A percentile compares a stretch with the other conserved stretches of the same genome.
Evolutionary conservation across 2,888 invertebrate genomes (phyloP).

Genomic region (Drosophila neotestacea): DNA sequence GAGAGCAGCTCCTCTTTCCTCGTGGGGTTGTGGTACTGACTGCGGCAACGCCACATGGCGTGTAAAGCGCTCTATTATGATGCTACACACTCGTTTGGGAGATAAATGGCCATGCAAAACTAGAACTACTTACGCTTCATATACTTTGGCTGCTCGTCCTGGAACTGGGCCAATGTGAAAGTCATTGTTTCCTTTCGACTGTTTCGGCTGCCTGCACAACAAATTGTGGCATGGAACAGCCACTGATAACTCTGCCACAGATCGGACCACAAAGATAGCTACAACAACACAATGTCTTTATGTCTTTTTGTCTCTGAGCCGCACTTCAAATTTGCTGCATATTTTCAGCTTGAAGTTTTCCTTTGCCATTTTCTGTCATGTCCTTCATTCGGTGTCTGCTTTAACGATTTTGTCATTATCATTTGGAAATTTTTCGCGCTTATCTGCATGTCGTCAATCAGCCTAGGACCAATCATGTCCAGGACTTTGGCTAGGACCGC

Average conservation of each 20-base stretch:
- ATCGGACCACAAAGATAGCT: slow-evolving; percentile 50
- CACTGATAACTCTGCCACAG: slow-evolving; percentile 42
- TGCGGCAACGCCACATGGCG: slow-evolving; percentile 66
- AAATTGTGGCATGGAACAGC: slow-evolving; percentile 21
- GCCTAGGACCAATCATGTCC: slow-evolving; percentile 18
- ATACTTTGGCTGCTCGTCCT: slow-evolving; percentile 29
- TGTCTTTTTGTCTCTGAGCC: slow-evolving; percentile 15
- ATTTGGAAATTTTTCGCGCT: slow-evolving; percentile 35
- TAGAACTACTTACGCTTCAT: slow-evolving; percentile 47
- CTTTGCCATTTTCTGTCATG: slow-evolving; percentile 4
- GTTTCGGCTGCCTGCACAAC: slow-evolving; percentile 21
- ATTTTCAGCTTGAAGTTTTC: slow-evolving; percentile 22
- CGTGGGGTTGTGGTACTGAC: neutral
- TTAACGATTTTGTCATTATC: slow-evolving; percentile 59
- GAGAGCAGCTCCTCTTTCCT: neutral
- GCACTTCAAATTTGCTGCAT: slow-evolving; percentile 27
- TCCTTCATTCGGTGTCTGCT: slow-evolving; percentile 20
- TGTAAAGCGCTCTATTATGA: slow-evolving; percentile 77
- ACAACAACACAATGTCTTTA: slow-evolving; percentile 26
- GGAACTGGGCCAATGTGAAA: slow-evolving; percentile 72
- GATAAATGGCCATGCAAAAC: slow-evolving; percentile 67
- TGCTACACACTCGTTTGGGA: slow-evolving; percentile 35
- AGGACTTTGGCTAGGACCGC: slow-evolving; percentile 8
- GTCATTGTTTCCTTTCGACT: slow-evolving; percentile 56
- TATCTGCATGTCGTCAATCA: slow-evolving; percentile 51